phyloP scores from a whole-genome alignment of 2,113 vertebrate species.

The Sisor rabdophorus region DNA sequence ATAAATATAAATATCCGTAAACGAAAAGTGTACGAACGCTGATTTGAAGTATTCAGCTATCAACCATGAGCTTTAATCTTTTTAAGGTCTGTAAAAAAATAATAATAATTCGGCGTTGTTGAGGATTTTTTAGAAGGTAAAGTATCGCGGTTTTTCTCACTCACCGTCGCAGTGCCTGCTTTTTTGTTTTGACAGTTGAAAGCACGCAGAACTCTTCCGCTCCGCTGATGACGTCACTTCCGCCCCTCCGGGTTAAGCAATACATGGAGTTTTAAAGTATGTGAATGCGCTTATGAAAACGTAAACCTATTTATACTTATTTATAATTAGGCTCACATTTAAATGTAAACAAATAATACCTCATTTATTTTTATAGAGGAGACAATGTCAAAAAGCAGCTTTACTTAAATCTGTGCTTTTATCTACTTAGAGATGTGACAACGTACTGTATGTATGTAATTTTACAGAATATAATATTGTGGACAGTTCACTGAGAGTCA shows the following conservation, averaged over 20 bases:
- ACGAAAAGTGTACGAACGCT: not conserved
- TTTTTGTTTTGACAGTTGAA: slow-evolving; percentile 71
- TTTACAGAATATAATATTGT: too few species aligned
- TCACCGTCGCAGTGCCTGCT: slow-evolving; percentile 68
- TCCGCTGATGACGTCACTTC: slow-evolving; percentile 50
- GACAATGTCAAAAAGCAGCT: too few species aligned
- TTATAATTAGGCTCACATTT: too few species aligned
- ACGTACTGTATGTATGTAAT: not conserved
- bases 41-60: not conserved
- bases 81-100: not conserved
- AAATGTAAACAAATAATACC: too few species aligned
- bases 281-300: too few species aligned
- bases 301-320: too few species aligned
- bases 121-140: not conserved
- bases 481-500: too few species aligned
- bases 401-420: too few species aligned
- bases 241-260: slow-evolving; percentile 3
- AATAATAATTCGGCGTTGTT: not conserved
- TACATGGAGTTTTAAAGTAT: too few species aligned
- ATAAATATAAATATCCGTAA: too few species aligned
- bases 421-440: not conserved
- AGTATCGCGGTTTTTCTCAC: slow-evolving; percentile 45
- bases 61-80: not conserved
- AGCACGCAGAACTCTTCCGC: slow-evolving; percentile 62
- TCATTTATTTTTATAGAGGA: too few species aligned